A percentile compares a stretch with the other conserved stretches of the same genome.
Conservation (phyloP, 2,797 vertebrate species). For the Brotogeris chrysoptera region DNA sequence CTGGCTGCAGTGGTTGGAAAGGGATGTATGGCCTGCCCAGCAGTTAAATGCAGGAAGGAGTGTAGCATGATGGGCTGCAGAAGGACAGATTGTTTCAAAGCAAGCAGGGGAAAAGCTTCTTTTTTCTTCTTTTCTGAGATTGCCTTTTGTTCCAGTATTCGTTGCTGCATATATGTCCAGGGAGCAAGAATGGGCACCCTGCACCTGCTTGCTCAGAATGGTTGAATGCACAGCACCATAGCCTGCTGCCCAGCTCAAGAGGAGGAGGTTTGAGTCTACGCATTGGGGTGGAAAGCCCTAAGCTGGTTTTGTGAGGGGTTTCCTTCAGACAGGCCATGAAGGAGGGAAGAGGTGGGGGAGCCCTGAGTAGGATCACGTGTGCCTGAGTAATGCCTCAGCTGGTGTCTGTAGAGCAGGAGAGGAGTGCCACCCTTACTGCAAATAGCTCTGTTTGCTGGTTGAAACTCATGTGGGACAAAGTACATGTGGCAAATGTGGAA, state of each 20-base stretch:
- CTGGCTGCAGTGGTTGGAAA: neutral
- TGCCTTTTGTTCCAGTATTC: neutral
- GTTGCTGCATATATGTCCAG: rapidly evolving
- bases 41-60: neutral
- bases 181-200: neutral
- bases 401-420: neutral
- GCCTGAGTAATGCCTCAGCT: neutral
- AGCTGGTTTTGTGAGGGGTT: neutral
- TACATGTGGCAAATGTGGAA: neutral
- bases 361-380: rapidly evolving
- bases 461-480: neutral
- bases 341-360: neutral
- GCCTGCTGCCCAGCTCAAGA: neutral
- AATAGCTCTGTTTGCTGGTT: neutral
- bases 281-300: neutral
- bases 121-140: neutral
- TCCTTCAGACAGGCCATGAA: neutral
- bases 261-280: neutral
- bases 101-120: neutral
- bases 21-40: neutral
- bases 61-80: rapidly evolving
- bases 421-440: neutral
- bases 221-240: rapidly evolving
- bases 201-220: rapidly evolving
- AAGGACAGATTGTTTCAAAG: neutral